phyloP scores from a whole-genome alignment of 2,113 vertebrate species.

The Megaptera novaeangliae region DNA sequence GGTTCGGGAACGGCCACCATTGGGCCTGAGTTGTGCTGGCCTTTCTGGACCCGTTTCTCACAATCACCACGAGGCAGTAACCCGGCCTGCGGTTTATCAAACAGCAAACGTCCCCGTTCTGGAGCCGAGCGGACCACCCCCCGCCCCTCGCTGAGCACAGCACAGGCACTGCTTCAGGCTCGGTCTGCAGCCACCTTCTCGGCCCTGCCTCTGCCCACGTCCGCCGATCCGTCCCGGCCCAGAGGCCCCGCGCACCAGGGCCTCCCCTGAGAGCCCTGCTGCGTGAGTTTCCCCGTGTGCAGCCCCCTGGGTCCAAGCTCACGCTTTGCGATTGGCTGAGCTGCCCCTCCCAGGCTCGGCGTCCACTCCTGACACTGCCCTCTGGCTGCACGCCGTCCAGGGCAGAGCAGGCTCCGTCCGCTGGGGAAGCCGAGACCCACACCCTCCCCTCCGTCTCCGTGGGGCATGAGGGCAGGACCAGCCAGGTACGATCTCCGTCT shows the following conservation, averaged over 20 bases:
- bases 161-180: background rate
- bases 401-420: accelerated
- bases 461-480: accelerated
- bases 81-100: accelerated
- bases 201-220: no score
- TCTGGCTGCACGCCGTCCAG: background rate
- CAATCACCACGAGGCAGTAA: accelerated
- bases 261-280: background rate
- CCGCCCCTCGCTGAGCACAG: background rate
- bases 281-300: accelerated
- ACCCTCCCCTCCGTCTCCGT: accelerated
- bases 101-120: background rate
- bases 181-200: accelerated
- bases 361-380: background rate
- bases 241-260: no score
- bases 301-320: background rate
- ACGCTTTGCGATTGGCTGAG: accelerated
- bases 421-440: accelerated
- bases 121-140: background rate
- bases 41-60: background rate
- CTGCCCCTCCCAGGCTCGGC: background rate
- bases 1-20: accelerated
- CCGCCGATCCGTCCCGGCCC: accelerated
- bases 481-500: background rate
- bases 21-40: no score